Percentiles rank a stretch among this genome's conserved stretches.
Evolutionary conservation across 2,113 vertebrate species (phyloP).

Genomic region (Chaetodon auriga): DNA sequence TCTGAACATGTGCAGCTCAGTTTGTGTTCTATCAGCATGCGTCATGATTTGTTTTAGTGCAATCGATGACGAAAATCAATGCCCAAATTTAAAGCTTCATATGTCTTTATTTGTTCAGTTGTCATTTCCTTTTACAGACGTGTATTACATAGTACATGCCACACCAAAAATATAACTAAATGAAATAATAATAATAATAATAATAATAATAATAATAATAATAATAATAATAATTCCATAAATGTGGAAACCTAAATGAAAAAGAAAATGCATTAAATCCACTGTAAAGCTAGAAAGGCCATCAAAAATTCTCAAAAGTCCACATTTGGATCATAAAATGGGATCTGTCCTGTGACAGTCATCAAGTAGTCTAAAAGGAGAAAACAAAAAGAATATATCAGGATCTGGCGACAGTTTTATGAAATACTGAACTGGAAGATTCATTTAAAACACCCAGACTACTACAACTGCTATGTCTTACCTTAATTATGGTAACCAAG

Average conservation of each 20-base stretch:
- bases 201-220: no score
- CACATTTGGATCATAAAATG: not conserved
- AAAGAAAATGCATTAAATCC: not conserved
- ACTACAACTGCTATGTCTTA: slow-evolving; percentile 32
- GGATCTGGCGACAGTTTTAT: not conserved
- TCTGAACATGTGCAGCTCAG: no score
- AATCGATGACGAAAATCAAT: no score
- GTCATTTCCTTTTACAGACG: no score
- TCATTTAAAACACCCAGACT: not conserved
- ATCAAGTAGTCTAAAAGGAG: slow-evolving; percentile 64
- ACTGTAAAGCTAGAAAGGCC: not conserved
- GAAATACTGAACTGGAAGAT: not conserved
- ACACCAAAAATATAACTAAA: no score
- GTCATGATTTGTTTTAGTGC: no score
- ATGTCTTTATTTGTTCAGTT: no score
- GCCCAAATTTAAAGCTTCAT: no score
- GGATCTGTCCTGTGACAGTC: not conserved
- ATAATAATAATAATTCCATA: no score
- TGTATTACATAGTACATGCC: no score
- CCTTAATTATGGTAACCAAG: slow-evolving; percentile 75
- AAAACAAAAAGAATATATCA: not conserved
- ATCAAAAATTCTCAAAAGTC: not conserved
- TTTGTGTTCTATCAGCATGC: no score
- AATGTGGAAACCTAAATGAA: not conserved
- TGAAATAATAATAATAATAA: no score